Evolutionary conservation across 2,888 invertebrate species (phyloP).

Genomic region (Allophyes oxyacanthae): DNA sequence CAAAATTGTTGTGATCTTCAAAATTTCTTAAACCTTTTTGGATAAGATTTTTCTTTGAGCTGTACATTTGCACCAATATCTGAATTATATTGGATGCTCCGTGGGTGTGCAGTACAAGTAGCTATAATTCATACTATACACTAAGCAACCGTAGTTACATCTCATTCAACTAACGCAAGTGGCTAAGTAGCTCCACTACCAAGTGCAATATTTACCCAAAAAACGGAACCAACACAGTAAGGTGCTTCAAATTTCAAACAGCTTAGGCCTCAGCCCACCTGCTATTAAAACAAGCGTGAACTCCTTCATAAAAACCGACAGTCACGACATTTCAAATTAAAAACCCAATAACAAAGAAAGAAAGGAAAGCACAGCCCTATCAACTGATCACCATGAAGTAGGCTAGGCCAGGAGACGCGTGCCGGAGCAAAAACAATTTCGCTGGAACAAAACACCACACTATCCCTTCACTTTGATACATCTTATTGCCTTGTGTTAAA

Average conservation of each 20-base stretch:
- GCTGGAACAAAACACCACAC: constrained; percentile 64
- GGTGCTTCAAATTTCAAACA: not conserved
- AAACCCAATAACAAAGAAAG: constrained; percentile 39
- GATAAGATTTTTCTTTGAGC: no score
- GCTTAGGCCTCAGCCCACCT: not conserved
- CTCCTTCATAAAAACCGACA: constrained; percentile 15
- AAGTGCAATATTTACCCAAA: no score
- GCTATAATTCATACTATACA: no score
- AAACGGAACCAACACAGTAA: no score
- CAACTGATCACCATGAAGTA: constrained; percentile 64
- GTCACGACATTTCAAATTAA: constrained; percentile 37
- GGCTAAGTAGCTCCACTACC: no score
- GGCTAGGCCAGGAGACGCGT: constrained; percentile 78
- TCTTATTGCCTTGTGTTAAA: constrained; percentile 36
- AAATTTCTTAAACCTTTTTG: no score
- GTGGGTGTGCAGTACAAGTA: no score
- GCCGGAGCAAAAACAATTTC: constrained; percentile 80
- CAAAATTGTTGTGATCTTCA: no score
- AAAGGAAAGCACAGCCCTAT: constrained; percentile 61
- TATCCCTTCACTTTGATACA: constrained; percentile 35
- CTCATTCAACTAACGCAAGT: no score
- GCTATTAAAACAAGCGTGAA: not conserved
- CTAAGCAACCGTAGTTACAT: no score
- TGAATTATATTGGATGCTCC: no score
- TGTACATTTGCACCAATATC: no score